Evolutionary conservation across 2,797 vertebrate genomes (phyloP), one percentile per base, ranked within the genome.

Genomic region (Phataginus tetradactyla): DNA sequence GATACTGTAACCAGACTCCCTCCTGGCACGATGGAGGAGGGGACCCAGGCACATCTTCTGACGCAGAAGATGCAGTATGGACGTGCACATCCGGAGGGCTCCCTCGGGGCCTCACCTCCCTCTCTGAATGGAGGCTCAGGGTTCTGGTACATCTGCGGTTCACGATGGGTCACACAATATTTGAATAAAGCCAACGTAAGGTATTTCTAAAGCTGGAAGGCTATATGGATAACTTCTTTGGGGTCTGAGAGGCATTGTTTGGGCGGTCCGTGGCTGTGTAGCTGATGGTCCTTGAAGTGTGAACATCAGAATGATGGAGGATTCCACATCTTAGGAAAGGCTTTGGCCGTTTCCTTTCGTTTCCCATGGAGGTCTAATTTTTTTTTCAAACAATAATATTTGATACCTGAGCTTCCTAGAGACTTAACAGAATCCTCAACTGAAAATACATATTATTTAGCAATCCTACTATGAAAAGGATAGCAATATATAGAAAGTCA

Each of bases 321-420:
- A 13, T 3, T 49, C 32, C 18, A 2, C 0, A 5, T 29, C 37
- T 53, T 49, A 37, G 32, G 14, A 27, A 83, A 45, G 20, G 34
- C 18, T 75, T 34, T 20, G 37, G 9, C 42, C 27, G 15, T 45
- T 72, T 72, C 45, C 37, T 21, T 64, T 59, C 84, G 39, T 39
- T 53, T 69, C 69, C 57, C 32, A 45, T 7, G n/a, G 71, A 94
- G 11, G 17, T 29, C 57, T 61, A 4, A 1, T 66, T 4, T 25
- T 53, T 11, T 94, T 83, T 51, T 84, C 57, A 34, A 92, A 86
- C 34, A 77, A n/a, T 79, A 61, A 39, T 68, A 87, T 87, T 49
- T 88, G 57, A 91, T 51, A 59, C 18, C 27, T 55, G 37, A 75
- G 37, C 29, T 96, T 84, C 64, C 59, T 69, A 34, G 63, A 71